phyloP scores from a whole-genome alignment of 2,797 vertebrate species.

The Enteromius radiatus region DNA sequence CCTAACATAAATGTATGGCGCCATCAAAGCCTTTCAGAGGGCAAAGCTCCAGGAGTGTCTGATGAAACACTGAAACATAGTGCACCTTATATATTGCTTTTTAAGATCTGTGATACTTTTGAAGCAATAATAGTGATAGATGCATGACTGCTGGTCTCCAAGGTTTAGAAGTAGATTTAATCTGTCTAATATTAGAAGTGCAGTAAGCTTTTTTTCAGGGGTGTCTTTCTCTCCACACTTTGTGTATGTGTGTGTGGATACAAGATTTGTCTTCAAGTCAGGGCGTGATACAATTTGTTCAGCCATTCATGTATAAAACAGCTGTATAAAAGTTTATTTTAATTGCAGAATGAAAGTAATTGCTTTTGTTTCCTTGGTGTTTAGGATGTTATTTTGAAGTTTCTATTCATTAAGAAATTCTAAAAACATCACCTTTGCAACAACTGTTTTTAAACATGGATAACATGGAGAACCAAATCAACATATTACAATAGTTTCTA shows the following conservation, averaged over 20 bases:
- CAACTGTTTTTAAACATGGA: neutral
- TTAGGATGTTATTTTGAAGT: neutral
- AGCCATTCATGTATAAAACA: neutral
- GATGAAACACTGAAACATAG: constrained; percentile 33
- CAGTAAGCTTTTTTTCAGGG: neutral
- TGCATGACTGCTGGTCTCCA: neutral
- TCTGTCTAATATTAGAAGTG: constrained; percentile 14
- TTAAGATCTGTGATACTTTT: neutral
- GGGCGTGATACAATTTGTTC: constrained; percentile 18
- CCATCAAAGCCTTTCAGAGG: constrained; percentile 41
- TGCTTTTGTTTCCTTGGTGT: neutral
- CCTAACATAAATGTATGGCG: constrained; percentile 44
- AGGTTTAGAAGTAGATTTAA: neutral
- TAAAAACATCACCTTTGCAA: neutral
- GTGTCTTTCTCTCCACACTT: neutral
- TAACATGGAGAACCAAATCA: neutral
- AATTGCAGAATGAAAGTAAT: neutral
- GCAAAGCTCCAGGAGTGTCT: constrained; percentile 26
- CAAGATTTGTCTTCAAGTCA: constrained; percentile 18
- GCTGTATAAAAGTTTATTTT: constrained; percentile 11
- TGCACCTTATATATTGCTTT: constrained; percentile 16
- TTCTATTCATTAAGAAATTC: neutral
- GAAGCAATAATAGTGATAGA: neutral
- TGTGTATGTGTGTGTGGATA: neutral
- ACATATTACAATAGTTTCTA: neutral